Base-by-base conservation (phyloP, 2,797 vertebrate genomes). In the Lindbergichthys nudifrons region DNA sequence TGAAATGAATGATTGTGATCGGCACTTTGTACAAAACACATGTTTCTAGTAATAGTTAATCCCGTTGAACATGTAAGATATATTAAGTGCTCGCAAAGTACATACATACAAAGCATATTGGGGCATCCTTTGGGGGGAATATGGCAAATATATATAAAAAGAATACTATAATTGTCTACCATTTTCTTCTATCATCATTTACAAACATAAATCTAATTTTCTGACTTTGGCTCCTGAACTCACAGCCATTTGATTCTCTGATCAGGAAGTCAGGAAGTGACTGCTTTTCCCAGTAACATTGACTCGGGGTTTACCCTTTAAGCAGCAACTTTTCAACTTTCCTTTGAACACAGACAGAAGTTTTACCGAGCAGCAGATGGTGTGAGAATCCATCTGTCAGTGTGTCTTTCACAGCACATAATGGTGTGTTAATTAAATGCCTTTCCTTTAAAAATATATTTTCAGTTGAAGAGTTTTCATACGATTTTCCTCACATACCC, bases 21-120 rank as follows among this genome's bases (percentile, higher is more conserved):
- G 82, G 89, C 92, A 87, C 85, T 88, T 80, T 50, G 70, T 92
- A 91, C 89, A 91, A 92, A 92, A 91, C 91, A 88, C 85, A 91
- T 85, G 87, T 66, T 77, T 89, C 80, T 82, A 87, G 75, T 81
- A 80, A 82, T 87, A 76, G 69, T 85, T 86, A 79, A 86, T 88
- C 83, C 79, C 16, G 65, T 84, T 83, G 77, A 85, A 90, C 88
- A 92, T 73, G 75, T 81, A 85, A 85, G 77, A 87, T 88, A 90
- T 90, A 92, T 82, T 88, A 48, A 92, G 87, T 65, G 85, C 80
- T 88, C 41, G 84, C 80, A 86, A 88, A 90, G 73, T 81, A 91
- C 90, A 81, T 59, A 92, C 86, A 90, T 85, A 92, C 75, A 89
- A 89, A 91, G 88, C 90, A 64, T 88, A 87, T 68, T 85, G 82